Evolutionary conservation across 2,113 vertebrate species (phyloP), one percentile per base, ranked within the genome.

Genomic region (Campylomormyrus numenius): DNA sequence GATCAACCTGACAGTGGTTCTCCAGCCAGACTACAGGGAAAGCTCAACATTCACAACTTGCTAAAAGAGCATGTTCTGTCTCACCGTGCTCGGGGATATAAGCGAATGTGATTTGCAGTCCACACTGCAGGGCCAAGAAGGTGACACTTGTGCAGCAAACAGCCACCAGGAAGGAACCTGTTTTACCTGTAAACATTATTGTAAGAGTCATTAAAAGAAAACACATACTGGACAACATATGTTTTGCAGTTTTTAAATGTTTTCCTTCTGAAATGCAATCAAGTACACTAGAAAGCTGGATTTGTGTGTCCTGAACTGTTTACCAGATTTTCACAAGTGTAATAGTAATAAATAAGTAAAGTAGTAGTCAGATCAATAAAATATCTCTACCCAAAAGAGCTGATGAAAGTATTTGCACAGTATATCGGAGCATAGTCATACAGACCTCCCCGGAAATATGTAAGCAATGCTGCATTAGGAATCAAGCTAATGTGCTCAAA

Each of bases 51-150:
- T 83, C 39, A 66, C 39, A 80, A 4, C 24, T 31, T 31, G 84
- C 48, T n/a, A 86, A 50, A 86, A 13, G 17, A 53, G 27, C 3
- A 1, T 62, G 87, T 31, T 45, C 24, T 58, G 24, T 50, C 90
- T 95, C 93, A 95, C 96, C 92, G 0, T 95, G 17, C 45, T 92
- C 93, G 50, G 95, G 94, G 58, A 95, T 89, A 80, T 95, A 96
- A 90, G 88, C 3, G 6, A 97, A 95, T 39, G 94, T 91, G 11
- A 95, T 93, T 93, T 96, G 96, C 94, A 96, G 95, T 35, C 94
- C 93, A 88, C 93, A 95, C 92, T 96, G 96, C 77, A 96, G 89
- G 42, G 77, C 83, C 70, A 96, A 89, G 88, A 97, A 94, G n/a
- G 90, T 93, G 88, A 95, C 42, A 90, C 96, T 94, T 3, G 93